Base-by-base conservation (phyloP, 2,888 invertebrate genomes). In the Auanema freiburgensis region DNA sequence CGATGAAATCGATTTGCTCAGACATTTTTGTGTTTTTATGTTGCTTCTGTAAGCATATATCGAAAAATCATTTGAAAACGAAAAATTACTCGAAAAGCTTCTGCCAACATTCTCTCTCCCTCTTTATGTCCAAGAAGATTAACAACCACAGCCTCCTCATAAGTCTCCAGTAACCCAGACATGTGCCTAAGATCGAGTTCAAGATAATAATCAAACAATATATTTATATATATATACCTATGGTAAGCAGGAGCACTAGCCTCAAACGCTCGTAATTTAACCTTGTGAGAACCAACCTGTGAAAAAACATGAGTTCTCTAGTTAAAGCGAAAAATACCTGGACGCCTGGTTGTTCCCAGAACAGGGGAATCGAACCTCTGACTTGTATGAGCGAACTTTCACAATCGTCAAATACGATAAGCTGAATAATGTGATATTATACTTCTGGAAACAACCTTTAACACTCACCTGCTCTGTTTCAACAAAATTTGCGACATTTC, bases 401-500 rank as follows among this genome's bases (percentile, higher is more conserved):
- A 83, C 92, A 90, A 80, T 93, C 91, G 84, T 97, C 96, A 53
- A 73, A 75, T 1, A 76, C 54, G 33, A 79, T 66, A 55, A 82
- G 57, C 71, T 77, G 52, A 52, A 79, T 67, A 11, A 33, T 14
- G 49, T 8, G 33, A 16, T n/a, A n/a, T n/a, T n/a, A n/a, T n/a
- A n/a, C n/a, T n/a, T n/a, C n/a, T n/a, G n/a, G n/a, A n/a, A n/a
- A n/a, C n/a, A n/a, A n/a, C n/a, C n/a, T 33, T 8, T 33, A 33
- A 24, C 14, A 2, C 59, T 46, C 16, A 94, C 92, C 87, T 99
- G 98, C 86, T 98, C 98, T 0, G 98, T 99, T 88, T 99, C 98
- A 33, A 97, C 97, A 88, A 99, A 99, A 87, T 99, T 99, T 1
- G 98, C 98, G 16, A 98, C 98, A 87, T 95, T 92, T 0, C 98